A percentile compares a stretch with the other conserved stretches of the same genome.
Evolutionary conservation across 1,140 invertebrate genomes (phyloP).

Genomic region (Diuraphis noxia): DNA sequence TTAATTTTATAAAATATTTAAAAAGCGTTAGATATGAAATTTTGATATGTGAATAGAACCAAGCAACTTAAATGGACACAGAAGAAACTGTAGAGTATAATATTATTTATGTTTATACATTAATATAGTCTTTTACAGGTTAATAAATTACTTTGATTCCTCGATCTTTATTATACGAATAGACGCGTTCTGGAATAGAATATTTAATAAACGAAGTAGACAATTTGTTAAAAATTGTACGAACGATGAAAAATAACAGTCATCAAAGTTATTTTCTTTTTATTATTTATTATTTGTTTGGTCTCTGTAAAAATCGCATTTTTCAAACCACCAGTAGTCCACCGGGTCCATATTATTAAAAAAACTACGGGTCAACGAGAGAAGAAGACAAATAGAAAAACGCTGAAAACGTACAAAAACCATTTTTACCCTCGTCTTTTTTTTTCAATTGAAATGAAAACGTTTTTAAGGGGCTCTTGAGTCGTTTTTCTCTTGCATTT

Average conservation of each 20-base stretch:
- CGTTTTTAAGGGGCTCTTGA: constrained; percentile 40
- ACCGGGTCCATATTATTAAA: constrained; percentile 39
- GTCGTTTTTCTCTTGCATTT: constrained; percentile 45
- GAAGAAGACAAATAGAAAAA: constrained; percentile 49
- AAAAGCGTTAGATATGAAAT: not conserved
- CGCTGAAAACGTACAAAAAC: constrained; percentile 49
- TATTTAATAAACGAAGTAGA: not conserved
- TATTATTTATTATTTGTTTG: constrained; percentile 14
- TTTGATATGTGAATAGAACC: not conserved
- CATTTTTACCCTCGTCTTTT: constrained; percentile 36
- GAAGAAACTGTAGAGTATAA: not conserved
- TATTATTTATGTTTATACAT: not conserved
- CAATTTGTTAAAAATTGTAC: constrained; percentile 30
- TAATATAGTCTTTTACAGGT: not conserved
- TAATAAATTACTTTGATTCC: constrained; percentile 12
- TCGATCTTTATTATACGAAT: not conserved
- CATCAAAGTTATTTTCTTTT: constrained; percentile 28
- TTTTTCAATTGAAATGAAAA: constrained; percentile 49
- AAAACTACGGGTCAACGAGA: constrained; percentile 47
- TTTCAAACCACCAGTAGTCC: constrained; percentile 22
- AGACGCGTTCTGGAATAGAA: not conserved
- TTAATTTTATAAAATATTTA: not conserved
- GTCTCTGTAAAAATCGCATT: constrained; percentile 42
- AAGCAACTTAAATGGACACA: no score
- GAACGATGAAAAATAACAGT: constrained; percentile 40